Evolutionary conservation across 2,888 invertebrate species (phyloP), one percentile per base, ranked within the genome.

Genomic region (Campoplex capitator): DNA sequence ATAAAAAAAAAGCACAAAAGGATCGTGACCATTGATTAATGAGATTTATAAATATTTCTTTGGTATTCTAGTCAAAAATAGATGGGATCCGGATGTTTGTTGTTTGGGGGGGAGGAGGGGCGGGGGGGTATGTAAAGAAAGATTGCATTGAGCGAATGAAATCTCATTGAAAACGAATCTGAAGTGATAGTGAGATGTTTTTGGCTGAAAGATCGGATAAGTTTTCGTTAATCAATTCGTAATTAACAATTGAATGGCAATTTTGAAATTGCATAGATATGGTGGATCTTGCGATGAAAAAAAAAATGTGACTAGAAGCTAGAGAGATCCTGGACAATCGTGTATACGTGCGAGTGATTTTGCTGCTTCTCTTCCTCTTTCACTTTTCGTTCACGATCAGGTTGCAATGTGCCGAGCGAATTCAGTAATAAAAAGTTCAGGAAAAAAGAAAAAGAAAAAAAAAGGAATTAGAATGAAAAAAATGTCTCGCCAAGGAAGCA

Each of bases 331-430:
- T 28, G 58, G 23, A 9, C 56, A 56, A 23, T 56, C 13, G 28
- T 3, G 58, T 28, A 58, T 28, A 58, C 4, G 28, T 13, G 28
- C 28, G n/a, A 58, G 9, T 28, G 58, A 58, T 28, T 58, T 4
- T 11, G 28, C 28, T n/a, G 11, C 58, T 13, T 11, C 28, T 28
- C 58, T 58, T 11, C 28, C 16, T 51, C 35, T 32, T 32, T 16
- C 28, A 11, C n/a, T 16, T 54, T 54, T 73, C 74, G 11, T 38
- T n/a, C 42, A 51, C 18, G 51, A 32, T 65, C 67, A n/a, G 9
- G 18, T 51, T 51, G 35, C 35, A 77, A 77, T 77, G 8, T 51
- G 77, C n/a, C 77, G 67, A 23, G 23, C 23, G 48, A 77, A 48
- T 67, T 35, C 28, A 76, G 76, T 62, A 51, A 54, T 54, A 51